phyloP scores from a whole-genome alignment of 2,888 invertebrate genomes.

The Sycophila texana region DNA sequence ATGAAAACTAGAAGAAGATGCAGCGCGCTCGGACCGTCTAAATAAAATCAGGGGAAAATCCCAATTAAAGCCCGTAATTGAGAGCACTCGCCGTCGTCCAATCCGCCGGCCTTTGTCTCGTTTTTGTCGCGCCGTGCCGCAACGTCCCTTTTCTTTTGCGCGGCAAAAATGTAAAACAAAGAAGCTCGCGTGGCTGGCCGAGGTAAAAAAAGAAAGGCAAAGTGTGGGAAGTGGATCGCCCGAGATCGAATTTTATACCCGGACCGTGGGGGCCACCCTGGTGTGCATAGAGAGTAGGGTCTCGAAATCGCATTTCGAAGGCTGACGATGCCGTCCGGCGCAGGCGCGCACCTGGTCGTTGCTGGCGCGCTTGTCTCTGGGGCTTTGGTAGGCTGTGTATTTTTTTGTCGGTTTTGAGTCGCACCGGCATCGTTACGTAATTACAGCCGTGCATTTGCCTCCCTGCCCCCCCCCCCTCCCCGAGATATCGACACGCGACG shows the following conservation, averaged over 20 bases:
- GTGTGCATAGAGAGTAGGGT: too few species aligned
- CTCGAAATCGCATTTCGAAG: too few species aligned
- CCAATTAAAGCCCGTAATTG: constrained; percentile 6
- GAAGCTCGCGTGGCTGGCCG: background rate
- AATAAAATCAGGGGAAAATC: constrained; percentile 1
- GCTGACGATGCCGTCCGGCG: too few species aligned
- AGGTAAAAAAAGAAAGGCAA: too few species aligned
- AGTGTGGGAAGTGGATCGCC: too few species aligned
- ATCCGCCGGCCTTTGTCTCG: background rate
- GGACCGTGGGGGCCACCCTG: too few species aligned
- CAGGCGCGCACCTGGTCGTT: too few species aligned
- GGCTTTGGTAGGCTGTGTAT: too few species aligned
- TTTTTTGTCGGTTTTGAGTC: background rate
- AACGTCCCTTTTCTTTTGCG: background rate
- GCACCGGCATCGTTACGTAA: constrained; percentile 4
- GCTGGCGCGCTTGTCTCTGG: too few species aligned
- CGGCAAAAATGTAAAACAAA: constrained; percentile 9
- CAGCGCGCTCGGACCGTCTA: background rate
- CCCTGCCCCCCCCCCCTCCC: background rate
- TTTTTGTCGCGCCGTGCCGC: background rate
- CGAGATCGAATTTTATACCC: too few species aligned
- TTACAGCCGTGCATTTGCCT: background rate
- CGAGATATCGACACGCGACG: constrained; percentile 23
- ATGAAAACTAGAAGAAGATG: too few species aligned
- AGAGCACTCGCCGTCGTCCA: background rate